phyloP scores from a whole-genome alignment of 2,113 vertebrate genomes.

The Hippocampus guttulatus region DNA sequence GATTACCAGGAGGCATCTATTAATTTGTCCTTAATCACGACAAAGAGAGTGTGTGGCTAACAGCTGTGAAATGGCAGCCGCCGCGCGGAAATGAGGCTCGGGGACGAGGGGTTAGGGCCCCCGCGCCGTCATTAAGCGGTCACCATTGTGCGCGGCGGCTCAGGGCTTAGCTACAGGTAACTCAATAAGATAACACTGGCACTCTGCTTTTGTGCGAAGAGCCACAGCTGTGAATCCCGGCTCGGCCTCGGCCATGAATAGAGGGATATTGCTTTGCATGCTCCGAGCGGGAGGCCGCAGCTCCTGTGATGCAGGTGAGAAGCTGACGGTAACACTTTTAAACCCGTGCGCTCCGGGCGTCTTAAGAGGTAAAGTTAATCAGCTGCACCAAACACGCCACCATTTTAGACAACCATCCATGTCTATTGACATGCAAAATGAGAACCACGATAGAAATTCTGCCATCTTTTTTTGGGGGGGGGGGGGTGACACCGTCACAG shows the following conservation, averaged over 20 bases:
- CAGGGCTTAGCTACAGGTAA: constrained; percentile 73
- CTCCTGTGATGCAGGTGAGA: constrained; percentile 74
- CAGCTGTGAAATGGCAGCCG: constrained; percentile 78
- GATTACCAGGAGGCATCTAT: constrained; percentile 79
- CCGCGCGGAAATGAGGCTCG: constrained; percentile 71
- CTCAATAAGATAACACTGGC: constrained; percentile 69
- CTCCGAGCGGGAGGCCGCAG: constrained; percentile 43
- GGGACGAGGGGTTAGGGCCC: constrained; percentile 65
- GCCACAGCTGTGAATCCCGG: constrained; percentile 55
- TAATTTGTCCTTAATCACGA: constrained; percentile 76
- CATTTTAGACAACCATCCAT: constrained; percentile 14
- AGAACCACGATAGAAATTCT: not conserved
- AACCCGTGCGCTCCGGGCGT: constrained; percentile 64
- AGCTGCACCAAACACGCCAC: constrained; percentile 35
- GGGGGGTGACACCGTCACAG: not conserved
- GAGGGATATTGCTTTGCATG: constrained; percentile 70
- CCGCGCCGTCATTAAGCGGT: constrained; percentile 66
- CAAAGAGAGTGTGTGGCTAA: constrained; percentile 76
- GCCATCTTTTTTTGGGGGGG: not conserved
- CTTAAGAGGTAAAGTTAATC: constrained; percentile 60
- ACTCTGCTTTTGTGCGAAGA: constrained; percentile 57
- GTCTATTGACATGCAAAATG: constrained; percentile 6
- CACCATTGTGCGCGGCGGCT: constrained; percentile 65
- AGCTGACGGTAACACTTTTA: constrained; percentile 74
- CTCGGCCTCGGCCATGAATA: constrained; percentile 52